Conservation (phyloP, 2,888 invertebrate species). For the Scaptomyza cyrtandrae region DNA sequence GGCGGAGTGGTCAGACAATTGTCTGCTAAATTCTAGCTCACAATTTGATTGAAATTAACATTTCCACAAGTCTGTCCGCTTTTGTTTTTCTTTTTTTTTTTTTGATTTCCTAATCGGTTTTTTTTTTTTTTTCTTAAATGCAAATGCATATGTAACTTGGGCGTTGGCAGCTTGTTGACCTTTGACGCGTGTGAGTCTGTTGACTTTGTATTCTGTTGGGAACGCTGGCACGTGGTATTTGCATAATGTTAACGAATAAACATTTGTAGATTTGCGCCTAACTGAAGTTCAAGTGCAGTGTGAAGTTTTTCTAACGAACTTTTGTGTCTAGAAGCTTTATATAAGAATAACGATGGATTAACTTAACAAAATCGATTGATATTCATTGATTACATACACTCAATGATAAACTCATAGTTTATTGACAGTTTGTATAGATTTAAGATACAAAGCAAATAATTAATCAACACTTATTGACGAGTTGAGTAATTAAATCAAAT, state of each 20-base stretch:
- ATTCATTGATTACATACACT: not conserved
- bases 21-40: constrained; percentile 1
- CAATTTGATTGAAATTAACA: constrained; percentile 49
- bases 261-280: not conserved
- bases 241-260: constrained; percentile 6
- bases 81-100: constrained; percentile 47
- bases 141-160: constrained; percentile 18
- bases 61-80: constrained; percentile 31
- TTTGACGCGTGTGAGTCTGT: not conserved
- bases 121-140: constrained; percentile 39
- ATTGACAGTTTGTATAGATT: not conserved
- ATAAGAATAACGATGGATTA: not conserved
- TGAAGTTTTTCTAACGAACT: not conserved
- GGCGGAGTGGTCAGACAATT: constrained; percentile 11
- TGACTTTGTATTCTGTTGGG: constrained; percentile 1
- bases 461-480: constrained; percentile 2
- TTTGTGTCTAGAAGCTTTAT: not conserved
- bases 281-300: constrained; percentile 12
- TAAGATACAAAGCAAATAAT: constrained; percentile 17
- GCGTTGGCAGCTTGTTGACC: constrained; percentile 15
- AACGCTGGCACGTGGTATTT: constrained; percentile 20
- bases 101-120: constrained; percentile 50
- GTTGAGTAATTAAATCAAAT: constrained; percentile 14
- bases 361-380: not conserved
- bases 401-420: not conserved